Conservation (phyloP, 2,113 vertebrate genomes). For the Equus quagga region DNA sequence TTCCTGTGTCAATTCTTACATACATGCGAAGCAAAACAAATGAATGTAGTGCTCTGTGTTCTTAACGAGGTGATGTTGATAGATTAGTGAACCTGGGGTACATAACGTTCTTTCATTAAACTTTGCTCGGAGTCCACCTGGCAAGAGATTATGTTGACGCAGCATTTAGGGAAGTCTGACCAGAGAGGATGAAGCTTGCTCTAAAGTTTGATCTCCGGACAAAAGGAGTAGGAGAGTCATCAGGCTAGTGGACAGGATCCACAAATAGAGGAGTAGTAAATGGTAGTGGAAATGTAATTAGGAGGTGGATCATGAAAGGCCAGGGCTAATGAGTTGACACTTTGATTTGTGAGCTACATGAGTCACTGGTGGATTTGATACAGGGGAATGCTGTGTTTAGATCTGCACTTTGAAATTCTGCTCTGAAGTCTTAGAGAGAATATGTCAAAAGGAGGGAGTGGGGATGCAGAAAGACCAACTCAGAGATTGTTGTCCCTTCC, state of each 20-base stretch:
- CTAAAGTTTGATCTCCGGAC: slow-evolving; percentile 9
- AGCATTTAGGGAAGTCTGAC: background rate
- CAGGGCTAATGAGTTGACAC: background rate
- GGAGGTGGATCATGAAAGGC: background rate
- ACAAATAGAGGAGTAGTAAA: background rate
- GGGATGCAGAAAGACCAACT: background rate
- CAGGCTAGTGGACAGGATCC: background rate
- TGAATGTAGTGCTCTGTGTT: slow-evolving; percentile 89
- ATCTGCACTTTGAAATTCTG: slow-evolving; percentile 17
- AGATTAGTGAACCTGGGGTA: slow-evolving; percentile 94
- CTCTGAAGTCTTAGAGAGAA: background rate
- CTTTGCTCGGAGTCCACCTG: slow-evolving; percentile 96
- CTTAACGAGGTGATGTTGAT: slow-evolving; percentile 67
- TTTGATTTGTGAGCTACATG: background rate
- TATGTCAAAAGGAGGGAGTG: background rate
- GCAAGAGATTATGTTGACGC: slow-evolving; percentile 92
- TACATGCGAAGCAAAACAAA: slow-evolving; percentile 86
- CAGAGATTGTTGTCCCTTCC: background rate
- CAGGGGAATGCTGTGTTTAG: background rate
- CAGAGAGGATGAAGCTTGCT: background rate
- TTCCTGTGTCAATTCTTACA: slow-evolving; percentile 86
- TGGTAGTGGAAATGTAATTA: background rate
- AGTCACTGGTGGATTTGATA: background rate
- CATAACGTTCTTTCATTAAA: slow-evolving; percentile 96
- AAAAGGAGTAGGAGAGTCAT: background rate